These are phyloP conservation scores for Corapipo altera DNA, from an alignment of 2,113 vertebrate genomes.

Conservation along the genomic window DNA sequence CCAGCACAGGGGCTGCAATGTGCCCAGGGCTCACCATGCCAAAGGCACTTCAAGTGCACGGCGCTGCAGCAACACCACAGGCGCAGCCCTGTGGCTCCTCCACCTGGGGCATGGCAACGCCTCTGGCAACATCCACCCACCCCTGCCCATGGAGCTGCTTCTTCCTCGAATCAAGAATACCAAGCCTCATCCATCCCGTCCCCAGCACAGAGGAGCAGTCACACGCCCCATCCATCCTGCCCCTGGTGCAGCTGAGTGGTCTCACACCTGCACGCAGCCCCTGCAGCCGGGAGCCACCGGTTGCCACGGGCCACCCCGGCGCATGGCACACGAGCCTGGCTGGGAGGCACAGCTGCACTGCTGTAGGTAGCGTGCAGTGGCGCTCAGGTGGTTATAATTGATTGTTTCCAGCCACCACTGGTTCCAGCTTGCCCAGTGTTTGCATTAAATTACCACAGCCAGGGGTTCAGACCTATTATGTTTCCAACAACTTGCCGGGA, in stretches of 20 bases:
- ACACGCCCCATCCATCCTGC: neutral
- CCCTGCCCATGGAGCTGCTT: rapidly evolving
- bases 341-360: rapidly evolving
- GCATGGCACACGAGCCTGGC: rapidly evolving
- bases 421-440: neutral
- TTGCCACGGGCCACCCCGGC: rapidly evolving
- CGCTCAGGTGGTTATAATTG: neutral
- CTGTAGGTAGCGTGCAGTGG: neutral
- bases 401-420: neutral
- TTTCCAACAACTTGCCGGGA: neutral
- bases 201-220: neutral
- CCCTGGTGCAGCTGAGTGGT: neutral
- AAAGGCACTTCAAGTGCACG: rapidly evolving
- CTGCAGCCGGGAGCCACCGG: neutral
- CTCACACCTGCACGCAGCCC: neutral
- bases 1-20: neutral
- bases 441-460: neutral
- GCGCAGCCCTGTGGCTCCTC: neutral
- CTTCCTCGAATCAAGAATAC: neutral
- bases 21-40: rapidly evolving
- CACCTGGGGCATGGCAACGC: rapidly evolving
- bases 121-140: rapidly evolving
- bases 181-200: neutral
- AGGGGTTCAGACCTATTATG: neutral
- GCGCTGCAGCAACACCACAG: neutral